phyloP scores from a whole-genome alignment of 2,113 vertebrate genomes.

The Paratilapia polleni region DNA sequence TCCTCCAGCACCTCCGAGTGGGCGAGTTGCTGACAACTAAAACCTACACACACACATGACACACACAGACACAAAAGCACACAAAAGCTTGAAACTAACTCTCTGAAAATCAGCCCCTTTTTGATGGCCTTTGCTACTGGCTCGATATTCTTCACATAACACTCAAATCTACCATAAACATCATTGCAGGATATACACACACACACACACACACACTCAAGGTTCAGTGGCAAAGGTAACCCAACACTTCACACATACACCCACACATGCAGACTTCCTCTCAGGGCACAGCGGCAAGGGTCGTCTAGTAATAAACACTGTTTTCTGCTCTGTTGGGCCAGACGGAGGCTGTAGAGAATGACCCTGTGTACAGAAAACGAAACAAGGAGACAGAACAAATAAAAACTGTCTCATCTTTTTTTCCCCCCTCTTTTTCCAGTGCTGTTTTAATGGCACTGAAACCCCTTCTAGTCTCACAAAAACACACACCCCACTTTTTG shows the following conservation, averaged over 20 bases:
- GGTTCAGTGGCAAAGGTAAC: slow-evolving; percentile 59
- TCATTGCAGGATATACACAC: slow-evolving; percentile 28
- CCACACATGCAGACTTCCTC: slow-evolving; percentile 60
- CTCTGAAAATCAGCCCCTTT: slow-evolving; percentile 33
- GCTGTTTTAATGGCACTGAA: slow-evolving; percentile 61
- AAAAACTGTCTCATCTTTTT: neutral
- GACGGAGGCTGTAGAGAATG: slow-evolving; percentile 45
- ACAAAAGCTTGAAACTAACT: slow-evolving; percentile 12
- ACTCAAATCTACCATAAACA: slow-evolving; percentile 20
- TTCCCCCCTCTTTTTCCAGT: neutral
- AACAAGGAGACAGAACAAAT: slow-evolving; percentile 19
- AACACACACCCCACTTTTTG: neutral
- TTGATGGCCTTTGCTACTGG: slow-evolving; percentile 66
- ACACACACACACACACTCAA: slow-evolving; percentile 47
- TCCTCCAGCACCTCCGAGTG: slow-evolving; percentile 80
- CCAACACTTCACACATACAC: slow-evolving; percentile 11
- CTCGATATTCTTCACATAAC: slow-evolving; percentile 37
- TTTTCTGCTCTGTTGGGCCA: slow-evolving; percentile 59
- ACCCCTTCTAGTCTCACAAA: slow-evolving; percentile 11
- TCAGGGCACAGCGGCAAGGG: slow-evolving; percentile 70
- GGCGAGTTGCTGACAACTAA: slow-evolving; percentile 76
- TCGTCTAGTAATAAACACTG: slow-evolving; percentile 72
- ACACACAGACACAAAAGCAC: fast-evolving
- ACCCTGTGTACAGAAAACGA: slow-evolving; percentile 48
- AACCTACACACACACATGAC: neutral